Evolutionary conservation across 2,888 invertebrate genomes (phyloP).

Genomic region (Oscheius sp.): DNA sequence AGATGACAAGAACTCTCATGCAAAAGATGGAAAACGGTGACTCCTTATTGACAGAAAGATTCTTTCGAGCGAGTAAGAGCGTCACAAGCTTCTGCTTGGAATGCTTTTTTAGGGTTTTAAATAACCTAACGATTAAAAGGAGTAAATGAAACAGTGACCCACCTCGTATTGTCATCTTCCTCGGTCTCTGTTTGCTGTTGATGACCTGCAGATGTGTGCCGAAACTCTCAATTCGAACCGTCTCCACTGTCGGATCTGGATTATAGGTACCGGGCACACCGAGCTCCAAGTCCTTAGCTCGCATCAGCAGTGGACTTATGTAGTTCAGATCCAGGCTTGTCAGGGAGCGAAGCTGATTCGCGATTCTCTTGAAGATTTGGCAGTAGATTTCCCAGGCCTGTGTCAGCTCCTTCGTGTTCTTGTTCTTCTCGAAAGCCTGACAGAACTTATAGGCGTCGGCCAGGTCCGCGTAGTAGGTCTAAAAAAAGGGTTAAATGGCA

Average conservation of each 20-base stretch:
- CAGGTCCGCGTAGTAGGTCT: slow-evolving; percentile 91
- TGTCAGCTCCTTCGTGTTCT: slow-evolving; percentile 89
- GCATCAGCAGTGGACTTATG: slow-evolving; percentile 85
- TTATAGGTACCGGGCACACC: slow-evolving; percentile 98
- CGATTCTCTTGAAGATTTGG: slow-evolving; percentile 95
- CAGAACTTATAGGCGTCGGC: slow-evolving; percentile 96
- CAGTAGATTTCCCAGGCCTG: slow-evolving; percentile 98
- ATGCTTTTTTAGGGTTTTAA: no score
- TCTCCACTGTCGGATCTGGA: slow-evolving; percentile 89
- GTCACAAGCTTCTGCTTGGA: no score
- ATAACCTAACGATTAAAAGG: no score
- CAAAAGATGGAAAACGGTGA: no score
- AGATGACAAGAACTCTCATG: no score
- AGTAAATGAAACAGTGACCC: not conserved
- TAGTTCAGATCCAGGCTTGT: slow-evolving; percentile 81
- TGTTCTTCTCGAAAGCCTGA: slow-evolving; percentile 85
- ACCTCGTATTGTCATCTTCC: slow-evolving; percentile 88
- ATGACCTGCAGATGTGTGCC: slow-evolving; percentile 80
- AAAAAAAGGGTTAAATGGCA: not conserved
- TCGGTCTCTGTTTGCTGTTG: slow-evolving; percentile 95
- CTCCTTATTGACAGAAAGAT: no score
- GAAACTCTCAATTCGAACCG: slow-evolving; percentile 77
- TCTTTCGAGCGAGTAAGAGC: no score
- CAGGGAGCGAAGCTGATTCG: slow-evolving; percentile 86
- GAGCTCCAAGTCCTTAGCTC: slow-evolving; percentile 83